Evolutionary conservation across 2,888 invertebrate genomes (phyloP).

Genomic region (Heterodera filipjevi): DNA sequence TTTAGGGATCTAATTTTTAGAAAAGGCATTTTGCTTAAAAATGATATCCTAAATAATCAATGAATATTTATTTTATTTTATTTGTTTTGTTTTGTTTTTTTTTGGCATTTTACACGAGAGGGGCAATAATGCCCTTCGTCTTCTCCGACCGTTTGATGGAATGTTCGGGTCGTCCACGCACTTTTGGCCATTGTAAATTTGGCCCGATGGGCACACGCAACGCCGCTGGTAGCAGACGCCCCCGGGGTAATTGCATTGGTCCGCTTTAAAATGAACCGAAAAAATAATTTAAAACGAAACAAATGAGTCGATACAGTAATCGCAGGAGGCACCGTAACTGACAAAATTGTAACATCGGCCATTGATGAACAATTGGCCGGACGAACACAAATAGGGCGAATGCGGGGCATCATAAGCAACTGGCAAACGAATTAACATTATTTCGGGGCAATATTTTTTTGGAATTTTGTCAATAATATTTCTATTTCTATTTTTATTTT

Average conservation of each 20-base stretch:
- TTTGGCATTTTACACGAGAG: too few species aligned
- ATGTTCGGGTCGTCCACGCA: constrained; percentile 37
- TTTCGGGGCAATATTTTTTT: too few species aligned
- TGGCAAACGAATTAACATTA: too few species aligned
- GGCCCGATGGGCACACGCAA: constrained; percentile 34
- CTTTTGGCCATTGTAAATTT: constrained; percentile 39
- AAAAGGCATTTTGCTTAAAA: too few species aligned
- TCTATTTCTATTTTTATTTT: constrained; percentile 2
- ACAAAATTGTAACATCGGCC: constrained; percentile 45
- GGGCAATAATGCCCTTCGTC: neutral
- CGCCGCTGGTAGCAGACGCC: constrained; percentile 36
- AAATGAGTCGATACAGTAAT: constrained; percentile 28
- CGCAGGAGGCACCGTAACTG: constrained; percentile 35
- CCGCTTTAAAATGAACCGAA: neutral
- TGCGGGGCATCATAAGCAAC: constrained; percentile 18
- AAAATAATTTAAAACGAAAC: neutral
- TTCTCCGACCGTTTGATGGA: constrained; percentile 28
- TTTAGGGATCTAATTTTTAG: too few species aligned
- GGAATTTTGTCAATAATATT: too few species aligned
- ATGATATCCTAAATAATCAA: too few species aligned
- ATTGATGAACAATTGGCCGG: constrained; percentile 43
- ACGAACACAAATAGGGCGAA: constrained; percentile 20
- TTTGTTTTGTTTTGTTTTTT: too few species aligned
- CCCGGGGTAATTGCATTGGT: constrained; percentile 42
- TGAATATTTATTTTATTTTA: too few species aligned